phyloP scores from a whole-genome alignment of 2,888 invertebrate species.

The Serrognathus titanus region DNA sequence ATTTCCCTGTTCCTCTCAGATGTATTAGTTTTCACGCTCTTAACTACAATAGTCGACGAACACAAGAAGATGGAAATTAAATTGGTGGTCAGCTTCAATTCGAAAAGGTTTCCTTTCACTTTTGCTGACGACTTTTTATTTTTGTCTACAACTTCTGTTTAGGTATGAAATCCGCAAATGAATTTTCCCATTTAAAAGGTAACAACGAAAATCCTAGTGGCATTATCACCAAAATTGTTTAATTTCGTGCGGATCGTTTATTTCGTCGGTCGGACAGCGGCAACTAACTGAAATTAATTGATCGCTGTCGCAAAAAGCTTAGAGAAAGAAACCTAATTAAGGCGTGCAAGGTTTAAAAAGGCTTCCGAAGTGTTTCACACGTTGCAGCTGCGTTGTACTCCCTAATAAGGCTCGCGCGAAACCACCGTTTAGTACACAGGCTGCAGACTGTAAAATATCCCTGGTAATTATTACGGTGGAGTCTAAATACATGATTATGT shows the following conservation, averaged over 20 bases:
- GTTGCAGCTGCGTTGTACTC: too few species aligned
- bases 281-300: slow-evolving; percentile 5
- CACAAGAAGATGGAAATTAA: too few species aligned
- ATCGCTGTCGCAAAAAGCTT: slow-evolving; percentile 3
- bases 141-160: background rate
- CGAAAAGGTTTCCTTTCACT: background rate
- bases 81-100: too few species aligned
- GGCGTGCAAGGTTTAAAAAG: slow-evolving; percentile 1
- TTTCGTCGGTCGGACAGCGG: background rate
- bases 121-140: too few species aligned
- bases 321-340: slow-evolving; percentile 5
- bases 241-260: background rate
- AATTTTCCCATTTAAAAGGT: background rate
- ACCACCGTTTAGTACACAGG: background rate
- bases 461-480: too few species aligned
- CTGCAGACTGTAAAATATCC: background rate
- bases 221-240: background rate
- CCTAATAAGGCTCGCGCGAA: background rate
- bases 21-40: too few species aligned
- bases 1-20: too few species aligned
- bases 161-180: background rate
- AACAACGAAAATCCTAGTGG: background rate
- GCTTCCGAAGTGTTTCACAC: background rate
- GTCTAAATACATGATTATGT: too few species aligned
- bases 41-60: too few species aligned